phyloP scores from a whole-genome alignment of 2,888 invertebrate genomes.

The Nephrotoma flavescens region DNA sequence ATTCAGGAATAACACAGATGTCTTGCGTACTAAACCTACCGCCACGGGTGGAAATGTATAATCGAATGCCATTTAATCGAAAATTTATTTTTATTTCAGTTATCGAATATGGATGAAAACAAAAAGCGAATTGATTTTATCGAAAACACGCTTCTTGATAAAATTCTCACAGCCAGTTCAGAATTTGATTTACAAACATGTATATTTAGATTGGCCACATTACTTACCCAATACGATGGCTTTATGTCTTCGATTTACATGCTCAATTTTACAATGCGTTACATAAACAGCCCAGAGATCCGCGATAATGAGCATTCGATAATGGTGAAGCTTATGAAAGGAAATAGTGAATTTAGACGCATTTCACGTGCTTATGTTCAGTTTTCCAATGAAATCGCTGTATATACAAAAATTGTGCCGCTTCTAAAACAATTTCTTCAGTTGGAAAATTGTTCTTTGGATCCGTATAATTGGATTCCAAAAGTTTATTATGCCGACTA shows the following conservation, averaged over 20 bases:
- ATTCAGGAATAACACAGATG: no score
- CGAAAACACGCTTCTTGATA: neutral
- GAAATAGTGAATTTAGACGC: constrained; percentile 4
- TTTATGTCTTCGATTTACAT: constrained; percentile 12
- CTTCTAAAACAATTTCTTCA: constrained; percentile 1
- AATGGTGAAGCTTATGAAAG: constrained; percentile 9
- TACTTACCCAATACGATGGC: constrained; percentile 7
- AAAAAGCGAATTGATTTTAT: neutral
- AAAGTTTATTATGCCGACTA: constrained; percentile 8
- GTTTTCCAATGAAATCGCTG: constrained; percentile 8
- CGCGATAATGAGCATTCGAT: neutral
- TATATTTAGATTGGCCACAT: neutral
- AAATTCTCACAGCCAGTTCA: neutral
- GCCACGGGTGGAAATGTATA: no score
- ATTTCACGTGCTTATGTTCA: neutral
- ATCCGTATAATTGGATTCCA: constrained; percentile 6
- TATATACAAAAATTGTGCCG: constrained; percentile 5
- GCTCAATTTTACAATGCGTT: neutral
- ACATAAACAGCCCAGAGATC: neutral
- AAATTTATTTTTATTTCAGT: neutral
- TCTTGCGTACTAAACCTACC: no score
- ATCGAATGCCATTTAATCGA: no score
- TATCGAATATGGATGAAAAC: neutral
- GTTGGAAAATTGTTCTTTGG: neutral
- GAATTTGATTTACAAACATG: neutral